Base-by-base conservation (phyloP, 2,797 vertebrate genomes). In the Microhierax caerulescens region DNA sequence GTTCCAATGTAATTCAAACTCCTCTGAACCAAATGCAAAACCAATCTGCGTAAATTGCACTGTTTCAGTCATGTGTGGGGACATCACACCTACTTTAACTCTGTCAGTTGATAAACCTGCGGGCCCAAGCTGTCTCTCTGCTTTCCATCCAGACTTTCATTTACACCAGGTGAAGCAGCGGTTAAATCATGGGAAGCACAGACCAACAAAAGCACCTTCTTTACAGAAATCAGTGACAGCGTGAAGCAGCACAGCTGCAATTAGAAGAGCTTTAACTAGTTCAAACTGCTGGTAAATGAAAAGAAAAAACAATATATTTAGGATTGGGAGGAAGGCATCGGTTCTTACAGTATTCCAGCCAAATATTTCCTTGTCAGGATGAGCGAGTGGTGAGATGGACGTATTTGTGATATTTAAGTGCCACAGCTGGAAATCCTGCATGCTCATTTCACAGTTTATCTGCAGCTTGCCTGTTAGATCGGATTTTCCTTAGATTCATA, bases 161-260 rank as follows among this genome's bases (percentile, higher is more conserved):
- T 7, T 5, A 20, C 0, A 41, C 12, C 39, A 27, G 34, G 34
- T 48, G 32, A 73, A 72, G 45, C 11, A 0, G 0, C 24, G 13
- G 27, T 75, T 57, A 56, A 45, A 45, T 11, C 34, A 21, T 0
- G 5, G 63, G 43, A 86, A 80, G 41, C 1, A 2, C 11, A 81
- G 32, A 50, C 4, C 24, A 85, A 54, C 8, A 32, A 41, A 61
- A 83, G 5, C 7, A 73, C 14, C 20, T 45, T 41, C 48, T 59
- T 54, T 30, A 54, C 10, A 79, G 27, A 64, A 56, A 75, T 27
- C 36, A 53, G 8, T 48, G 64, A 30, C 25, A 32, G 43, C 16
- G 18, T 34, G 25, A 88, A 68, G 12, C 37, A 65, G 27, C 47
- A 63, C 30, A 32, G 64, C 32, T 70, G 64, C 28, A 67, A n/a